A percentile compares a stretch with the other conserved stretches of the same genome.
Evolutionary conservation across 2,888 invertebrate species (phyloP).

Genomic region (Macrophya annulata): DNA sequence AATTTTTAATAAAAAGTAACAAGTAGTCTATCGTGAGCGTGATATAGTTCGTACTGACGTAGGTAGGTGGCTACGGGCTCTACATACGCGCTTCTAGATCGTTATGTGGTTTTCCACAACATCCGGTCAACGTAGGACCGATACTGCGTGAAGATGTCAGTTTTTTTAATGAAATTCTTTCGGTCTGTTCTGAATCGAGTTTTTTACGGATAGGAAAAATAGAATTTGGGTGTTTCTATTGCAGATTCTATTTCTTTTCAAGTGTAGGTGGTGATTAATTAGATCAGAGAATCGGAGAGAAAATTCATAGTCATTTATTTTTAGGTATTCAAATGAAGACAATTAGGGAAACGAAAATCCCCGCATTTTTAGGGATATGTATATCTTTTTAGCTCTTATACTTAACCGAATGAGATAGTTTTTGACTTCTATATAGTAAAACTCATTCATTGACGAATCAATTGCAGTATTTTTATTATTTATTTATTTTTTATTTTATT

Average conservation of each 20-base stretch:
- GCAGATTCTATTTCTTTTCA: not conserved
- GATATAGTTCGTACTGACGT: not conserved
- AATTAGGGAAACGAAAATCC: not conserved
- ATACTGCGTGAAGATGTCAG: not conserved
- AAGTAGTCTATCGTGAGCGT: not conserved
- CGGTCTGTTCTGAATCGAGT: not conserved
- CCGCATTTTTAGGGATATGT: not conserved
- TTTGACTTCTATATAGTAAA: not conserved
- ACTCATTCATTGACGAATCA: not conserved
- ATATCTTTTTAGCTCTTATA: not conserved
- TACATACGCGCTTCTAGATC: not conserved
- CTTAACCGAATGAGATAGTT: not conserved
- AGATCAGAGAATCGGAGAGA: not conserved
- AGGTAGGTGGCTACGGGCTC: not conserved
- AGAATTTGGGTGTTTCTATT: not conserved
- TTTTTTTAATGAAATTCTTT: not conserved
- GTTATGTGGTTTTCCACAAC: not conserved
- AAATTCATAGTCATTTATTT: no score
- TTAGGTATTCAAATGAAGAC: not conserved
- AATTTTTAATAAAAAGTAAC: not conserved
- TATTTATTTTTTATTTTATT: not conserved
- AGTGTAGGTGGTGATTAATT: not conserved
- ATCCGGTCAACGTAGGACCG: not conserved
- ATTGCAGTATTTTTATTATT: not conserved
- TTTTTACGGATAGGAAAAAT: not conserved